Percentiles rank a stretch among this genome's conserved stretches.
Evolutionary conservation across 1,140 invertebrate genomes (phyloP).

Genomic region (Bombus vancouverensis): DNA sequence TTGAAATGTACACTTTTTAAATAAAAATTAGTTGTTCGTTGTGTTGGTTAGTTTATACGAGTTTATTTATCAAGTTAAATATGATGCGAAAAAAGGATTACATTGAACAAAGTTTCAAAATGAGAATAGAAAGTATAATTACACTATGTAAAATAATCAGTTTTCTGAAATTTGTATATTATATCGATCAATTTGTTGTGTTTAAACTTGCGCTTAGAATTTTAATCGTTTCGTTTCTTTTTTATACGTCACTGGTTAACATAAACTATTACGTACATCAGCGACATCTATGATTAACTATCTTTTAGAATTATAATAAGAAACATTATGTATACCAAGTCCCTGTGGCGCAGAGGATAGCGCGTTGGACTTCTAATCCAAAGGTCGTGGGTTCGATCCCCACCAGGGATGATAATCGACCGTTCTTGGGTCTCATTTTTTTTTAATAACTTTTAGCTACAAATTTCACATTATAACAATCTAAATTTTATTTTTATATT

Average conservation of each 20-base stretch:
- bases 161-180: not conserved
- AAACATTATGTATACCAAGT: constrained; percentile 64
- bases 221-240: not conserved
- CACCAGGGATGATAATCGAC: constrained; percentile 83
- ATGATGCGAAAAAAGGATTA: too few relatives aligned
- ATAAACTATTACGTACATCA: not conserved
- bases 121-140: not conserved
- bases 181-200: not conserved
- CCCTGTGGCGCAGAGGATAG: constrained; percentile 87
- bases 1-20: not conserved
- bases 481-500: too few relatives aligned
- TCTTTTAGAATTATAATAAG: not conserved
- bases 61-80: not conserved
- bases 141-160: not conserved
- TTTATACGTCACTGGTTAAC: constrained; percentile 12
- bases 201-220: not conserved
- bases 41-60: not conserved
- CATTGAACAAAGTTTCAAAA: not conserved
- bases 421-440: not conserved
- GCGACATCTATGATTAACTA: constrained; percentile 39
- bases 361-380: constrained; percentile 87
- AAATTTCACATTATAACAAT: too few relatives aligned
- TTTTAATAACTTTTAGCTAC: not conserved
- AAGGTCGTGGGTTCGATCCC: constrained; percentile 87
- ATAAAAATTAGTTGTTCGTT: not conserved